A percentile compares a stretch with the other conserved stretches of the same genome.
These are phyloP conservation scores for Carcinoscorpius rotundicauda DNA, from an alignment of 1,140 invertebrate genomes.

Conservation along the genomic window DNA sequence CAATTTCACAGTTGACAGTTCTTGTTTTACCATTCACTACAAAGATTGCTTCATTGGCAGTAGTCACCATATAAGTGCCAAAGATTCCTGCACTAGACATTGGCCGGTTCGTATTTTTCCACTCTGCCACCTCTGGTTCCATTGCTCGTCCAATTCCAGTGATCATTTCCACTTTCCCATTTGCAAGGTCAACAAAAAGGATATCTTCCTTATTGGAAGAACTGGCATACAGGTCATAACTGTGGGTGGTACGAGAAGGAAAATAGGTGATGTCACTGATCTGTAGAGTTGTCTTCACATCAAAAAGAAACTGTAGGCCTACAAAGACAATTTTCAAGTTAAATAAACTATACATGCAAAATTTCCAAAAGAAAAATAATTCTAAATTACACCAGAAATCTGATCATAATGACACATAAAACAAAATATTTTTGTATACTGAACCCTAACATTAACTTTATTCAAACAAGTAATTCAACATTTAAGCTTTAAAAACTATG, in stretches of 20 bases:
- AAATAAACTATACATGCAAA: neutral
- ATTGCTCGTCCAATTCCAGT: slow-evolving; percentile 53
- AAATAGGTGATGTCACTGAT: slow-evolving; percentile 66
- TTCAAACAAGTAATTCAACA: no score
- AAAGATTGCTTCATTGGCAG: slow-evolving; percentile 55
- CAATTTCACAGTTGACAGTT: slow-evolving; percentile 65
- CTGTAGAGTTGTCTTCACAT: slow-evolving; percentile 61
- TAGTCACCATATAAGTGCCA: slow-evolving; percentile 60
- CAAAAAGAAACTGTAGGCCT: slow-evolving; percentile 56
- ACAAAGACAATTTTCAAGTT: neutral
- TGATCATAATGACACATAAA: no score
- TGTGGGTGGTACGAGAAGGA: slow-evolving; percentile 56
- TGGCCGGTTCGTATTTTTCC: slow-evolving; percentile 52
- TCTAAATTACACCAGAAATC: no score
- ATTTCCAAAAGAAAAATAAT: no score
- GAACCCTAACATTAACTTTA: no score
- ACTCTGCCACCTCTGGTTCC: slow-evolving; percentile 43
- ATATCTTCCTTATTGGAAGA: slow-evolving; percentile 60
- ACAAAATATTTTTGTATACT: no score
- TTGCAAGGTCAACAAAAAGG: slow-evolving; percentile 56
- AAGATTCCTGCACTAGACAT: slow-evolving; percentile 57
- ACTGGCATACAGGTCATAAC: slow-evolving; percentile 61
- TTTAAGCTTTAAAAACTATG: no score
- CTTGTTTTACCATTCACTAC: slow-evolving; percentile 57
- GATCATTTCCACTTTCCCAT: slow-evolving; percentile 68